These are phyloP conservation scores for Pyrgilauda ruficollis DNA, from an alignment of 2,113 vertebrate genomes.

Conservation along the genomic window DNA sequence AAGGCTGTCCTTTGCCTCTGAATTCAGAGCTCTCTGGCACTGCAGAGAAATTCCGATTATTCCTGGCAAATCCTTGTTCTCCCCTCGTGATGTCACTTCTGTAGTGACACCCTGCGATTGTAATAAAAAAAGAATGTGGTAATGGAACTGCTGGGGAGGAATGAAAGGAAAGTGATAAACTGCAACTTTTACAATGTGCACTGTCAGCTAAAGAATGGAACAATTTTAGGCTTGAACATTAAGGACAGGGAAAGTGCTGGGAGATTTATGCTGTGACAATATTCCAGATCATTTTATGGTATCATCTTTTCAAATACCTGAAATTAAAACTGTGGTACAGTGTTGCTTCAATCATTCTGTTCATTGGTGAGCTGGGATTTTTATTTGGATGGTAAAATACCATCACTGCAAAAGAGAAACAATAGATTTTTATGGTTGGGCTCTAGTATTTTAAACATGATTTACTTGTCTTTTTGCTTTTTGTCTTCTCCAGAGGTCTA, in stretches of 20 bases:
- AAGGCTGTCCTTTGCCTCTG: neutral
- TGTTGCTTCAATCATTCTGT: neutral
- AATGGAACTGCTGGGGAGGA: conserved; percentile 17
- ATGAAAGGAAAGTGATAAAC: conserved; percentile 34
- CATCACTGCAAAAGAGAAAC: neutral
- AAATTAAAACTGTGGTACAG: conserved; percentile 20
- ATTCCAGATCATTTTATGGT: conserved; percentile 15
- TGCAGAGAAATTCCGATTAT: neutral
- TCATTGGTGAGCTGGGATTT: neutral
- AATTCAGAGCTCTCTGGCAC: neutral
- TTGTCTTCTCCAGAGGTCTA: neutral
- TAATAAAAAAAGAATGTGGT: neutral
- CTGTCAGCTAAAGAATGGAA: conserved; percentile 60
- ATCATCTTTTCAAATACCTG: conserved; percentile 35
- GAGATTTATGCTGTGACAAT: conserved; percentile 18
- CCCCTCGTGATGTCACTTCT: conserved; percentile 12
- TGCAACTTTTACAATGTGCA: conserved; percentile 38
- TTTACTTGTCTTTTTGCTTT: neutral
- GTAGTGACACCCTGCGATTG: neutral
- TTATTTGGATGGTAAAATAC: conserved; percentile 18
- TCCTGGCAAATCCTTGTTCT: neutral
- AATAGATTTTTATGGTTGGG: neutral
- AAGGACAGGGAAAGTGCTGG: neutral
- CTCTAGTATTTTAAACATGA: conserved; percentile 1
- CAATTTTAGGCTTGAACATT: conserved; percentile 36